Conservation (phyloP, 2,797 vertebrate genomes). For the Sparus aurata region DNA sequence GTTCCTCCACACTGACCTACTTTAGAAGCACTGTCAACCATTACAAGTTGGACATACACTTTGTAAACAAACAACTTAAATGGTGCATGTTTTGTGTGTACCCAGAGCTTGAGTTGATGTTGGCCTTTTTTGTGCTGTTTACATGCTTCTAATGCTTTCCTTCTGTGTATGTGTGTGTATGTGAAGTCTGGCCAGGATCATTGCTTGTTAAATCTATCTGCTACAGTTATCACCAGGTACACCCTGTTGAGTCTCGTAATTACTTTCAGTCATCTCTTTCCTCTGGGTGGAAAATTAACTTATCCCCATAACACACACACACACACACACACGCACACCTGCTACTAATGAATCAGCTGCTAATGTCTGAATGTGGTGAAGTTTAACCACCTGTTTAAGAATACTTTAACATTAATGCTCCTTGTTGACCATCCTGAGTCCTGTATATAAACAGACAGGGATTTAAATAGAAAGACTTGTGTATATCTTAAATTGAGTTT, state of each 20-base stretch:
- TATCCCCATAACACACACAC: slow-evolving; percentile 3
- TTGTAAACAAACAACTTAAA: slow-evolving; percentile 66
- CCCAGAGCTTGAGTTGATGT: background rate
- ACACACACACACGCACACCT: background rate
- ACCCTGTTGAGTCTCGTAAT: slow-evolving; percentile 64
- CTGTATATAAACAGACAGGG: background rate
- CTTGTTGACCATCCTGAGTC: slow-evolving; percentile 25
- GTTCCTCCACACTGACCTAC: slow-evolving; percentile 33
- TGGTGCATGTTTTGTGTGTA: slow-evolving; percentile 29
- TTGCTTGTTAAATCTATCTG: slow-evolving; percentile 71
- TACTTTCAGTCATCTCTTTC: slow-evolving; percentile 64
- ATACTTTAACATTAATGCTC: slow-evolving; percentile 23
- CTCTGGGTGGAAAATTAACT: slow-evolving; percentile 56
- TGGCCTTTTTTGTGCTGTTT: slow-evolving; percentile 39
- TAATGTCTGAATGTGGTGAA: slow-evolving; percentile 14
- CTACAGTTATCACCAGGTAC: slow-evolving; percentile 74
- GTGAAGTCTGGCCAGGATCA: slow-evolving; percentile 44
- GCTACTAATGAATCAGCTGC: slow-evolving; percentile 23
- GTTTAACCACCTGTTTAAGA: slow-evolving; percentile 41
- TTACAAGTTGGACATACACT: slow-evolving; percentile 39
- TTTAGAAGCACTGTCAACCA: slow-evolving; percentile 19
- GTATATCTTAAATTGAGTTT: background rate
- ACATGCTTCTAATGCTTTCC: slow-evolving; percentile 56
- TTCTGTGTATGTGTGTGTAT: slow-evolving; percentile 36
- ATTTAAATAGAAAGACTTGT: background rate